These are phyloP conservation scores for Drosophila seclusa DNA, from an alignment of 2,888 invertebrate genomes.

Conservation along the genomic window DNA sequence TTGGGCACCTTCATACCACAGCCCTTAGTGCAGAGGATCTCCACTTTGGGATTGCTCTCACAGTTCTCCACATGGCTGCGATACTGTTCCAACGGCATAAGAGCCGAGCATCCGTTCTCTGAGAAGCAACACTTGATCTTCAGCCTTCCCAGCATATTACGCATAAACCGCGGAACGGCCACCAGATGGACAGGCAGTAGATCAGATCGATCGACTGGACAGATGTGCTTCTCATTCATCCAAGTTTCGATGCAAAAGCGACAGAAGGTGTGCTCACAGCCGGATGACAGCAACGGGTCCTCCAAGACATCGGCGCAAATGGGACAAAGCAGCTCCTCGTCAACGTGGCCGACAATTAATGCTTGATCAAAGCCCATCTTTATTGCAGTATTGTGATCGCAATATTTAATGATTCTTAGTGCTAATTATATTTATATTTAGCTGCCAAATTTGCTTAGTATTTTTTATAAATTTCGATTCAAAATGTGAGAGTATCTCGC, in stretches of 20 bases:
- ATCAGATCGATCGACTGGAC: slow-evolving; percentile 62
- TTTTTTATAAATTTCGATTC: slow-evolving; percentile 54
- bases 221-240: slow-evolving; percentile 57
- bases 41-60: slow-evolving; percentile 47
- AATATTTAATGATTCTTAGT: not conserved
- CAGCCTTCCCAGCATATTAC: slow-evolving; percentile 60
- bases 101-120: slow-evolving; percentile 37
- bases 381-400: not conserved
- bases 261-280: slow-evolving; percentile 65
- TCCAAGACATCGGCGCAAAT: slow-evolving; percentile 66
- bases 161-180: slow-evolving; percentile 62
- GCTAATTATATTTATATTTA: slow-evolving; percentile 14
- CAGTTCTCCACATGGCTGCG: slow-evolving; percentile 45
- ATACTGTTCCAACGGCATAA: slow-evolving; percentile 40
- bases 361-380: slow-evolving; percentile 62
- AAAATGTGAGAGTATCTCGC: slow-evolving; percentile 39
- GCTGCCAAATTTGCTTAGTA: slow-evolving; percentile 23
- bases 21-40: slow-evolving; percentile 29
- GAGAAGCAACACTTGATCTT: slow-evolving; percentile 58
- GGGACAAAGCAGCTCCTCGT: slow-evolving; percentile 67
- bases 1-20: slow-evolving; percentile 54
- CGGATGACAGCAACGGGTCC: slow-evolving; percentile 59
- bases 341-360: slow-evolving; percentile 59
- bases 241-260: slow-evolving; percentile 64
- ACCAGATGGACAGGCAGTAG: slow-evolving; percentile 43